Percentiles rank a stretch among this genome's conserved stretches.
These are phyloP conservation scores for Cladorhizidae sp. DNA, from an alignment of 37 sponge, comb jelly and placozoan genomes.

Conservation along the genomic window DNA sequence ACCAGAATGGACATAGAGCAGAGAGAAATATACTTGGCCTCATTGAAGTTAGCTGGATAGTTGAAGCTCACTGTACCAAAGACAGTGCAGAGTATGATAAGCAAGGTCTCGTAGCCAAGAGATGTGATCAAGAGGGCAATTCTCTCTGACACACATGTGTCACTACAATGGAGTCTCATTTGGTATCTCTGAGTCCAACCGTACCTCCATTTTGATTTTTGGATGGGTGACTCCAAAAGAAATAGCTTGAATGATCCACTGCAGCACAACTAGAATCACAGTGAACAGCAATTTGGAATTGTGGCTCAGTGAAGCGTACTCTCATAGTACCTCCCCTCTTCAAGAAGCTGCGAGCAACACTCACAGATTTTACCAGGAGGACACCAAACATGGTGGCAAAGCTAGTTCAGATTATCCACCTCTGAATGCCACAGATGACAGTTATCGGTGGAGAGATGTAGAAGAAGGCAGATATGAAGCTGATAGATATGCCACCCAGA, in stretches of 20 bases:
- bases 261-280: constrained; percentile 41
- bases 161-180: constrained; percentile 28
- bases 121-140: constrained; percentile 29
- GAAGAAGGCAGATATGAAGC: constrained; percentile 52
- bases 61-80: constrained; percentile 62
- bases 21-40: constrained; percentile 68
- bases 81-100: constrained; percentile 55
- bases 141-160: constrained; percentile 42
- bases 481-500: constrained; percentile 58
- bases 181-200: not conserved
- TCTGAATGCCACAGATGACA: constrained; percentile 61
- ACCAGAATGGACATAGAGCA: constrained; percentile 58
- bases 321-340: not conserved
- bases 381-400: constrained; percentile 73
- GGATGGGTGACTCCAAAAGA: constrained; percentile 29
- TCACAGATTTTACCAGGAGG: constrained; percentile 74
- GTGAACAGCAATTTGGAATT: constrained; percentile 74
- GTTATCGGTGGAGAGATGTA: constrained; percentile 43
- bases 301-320: constrained; percentile 58
- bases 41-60: constrained; percentile 83
- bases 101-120: constrained; percentile 40
- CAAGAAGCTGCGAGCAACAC: constrained; percentile 77
- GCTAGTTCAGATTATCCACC: constrained; percentile 58
- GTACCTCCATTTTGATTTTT: not conserved
- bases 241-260: constrained; percentile 31